These are phyloP conservation scores for Lutraria rhynchaena DNA, from an alignment of 1,140 invertebrate genomes.

Conservation along the genomic window DNA sequence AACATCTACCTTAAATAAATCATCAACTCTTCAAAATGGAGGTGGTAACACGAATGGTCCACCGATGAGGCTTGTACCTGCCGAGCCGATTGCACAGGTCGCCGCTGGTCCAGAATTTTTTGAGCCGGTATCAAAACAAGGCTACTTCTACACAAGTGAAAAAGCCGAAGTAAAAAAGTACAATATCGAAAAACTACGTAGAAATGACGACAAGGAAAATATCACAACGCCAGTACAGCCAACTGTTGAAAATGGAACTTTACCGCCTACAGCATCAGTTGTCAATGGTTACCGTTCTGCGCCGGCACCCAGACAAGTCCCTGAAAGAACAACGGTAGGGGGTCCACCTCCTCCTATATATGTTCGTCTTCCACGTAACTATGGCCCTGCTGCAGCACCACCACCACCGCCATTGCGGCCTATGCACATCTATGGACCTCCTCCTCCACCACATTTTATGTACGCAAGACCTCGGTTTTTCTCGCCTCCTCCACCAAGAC, in stretches of 20 bases:
- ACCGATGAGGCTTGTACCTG: constrained; percentile 62
- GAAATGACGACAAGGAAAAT: neutral
- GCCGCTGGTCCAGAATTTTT: constrained; percentile 73
- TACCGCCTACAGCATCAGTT: constrained; percentile 28
- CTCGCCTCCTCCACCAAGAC: constrained; percentile 66
- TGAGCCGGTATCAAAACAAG: constrained; percentile 70
- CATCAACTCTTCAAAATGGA: constrained; percentile 5
- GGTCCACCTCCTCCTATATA: constrained; percentile 34
- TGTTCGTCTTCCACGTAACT: constrained; percentile 18
- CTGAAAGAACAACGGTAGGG: neutral
- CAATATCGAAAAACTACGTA: constrained; percentile 63
- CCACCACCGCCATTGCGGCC: neutral
- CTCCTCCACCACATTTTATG: constrained; percentile 56
- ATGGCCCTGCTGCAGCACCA: constrained; percentile 9
- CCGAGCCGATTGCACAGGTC: constrained; percentile 40
- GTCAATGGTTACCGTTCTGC: neutral
- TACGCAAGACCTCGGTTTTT: constrained; percentile 67
- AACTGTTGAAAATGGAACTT: neutral
- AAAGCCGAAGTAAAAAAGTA: constrained; percentile 73
- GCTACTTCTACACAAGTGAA: constrained; percentile 77
- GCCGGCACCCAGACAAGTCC: neutral
- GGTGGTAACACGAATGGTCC: neutral
- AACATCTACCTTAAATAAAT: neutral
- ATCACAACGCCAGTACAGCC: neutral
- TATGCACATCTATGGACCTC: constrained; percentile 3